A percentile compares a stretch with the other conserved stretches of the same genome.
Evolutionary conservation across 2,113 vertebrate species (phyloP).

Genomic region (Riparia riparia): DNA sequence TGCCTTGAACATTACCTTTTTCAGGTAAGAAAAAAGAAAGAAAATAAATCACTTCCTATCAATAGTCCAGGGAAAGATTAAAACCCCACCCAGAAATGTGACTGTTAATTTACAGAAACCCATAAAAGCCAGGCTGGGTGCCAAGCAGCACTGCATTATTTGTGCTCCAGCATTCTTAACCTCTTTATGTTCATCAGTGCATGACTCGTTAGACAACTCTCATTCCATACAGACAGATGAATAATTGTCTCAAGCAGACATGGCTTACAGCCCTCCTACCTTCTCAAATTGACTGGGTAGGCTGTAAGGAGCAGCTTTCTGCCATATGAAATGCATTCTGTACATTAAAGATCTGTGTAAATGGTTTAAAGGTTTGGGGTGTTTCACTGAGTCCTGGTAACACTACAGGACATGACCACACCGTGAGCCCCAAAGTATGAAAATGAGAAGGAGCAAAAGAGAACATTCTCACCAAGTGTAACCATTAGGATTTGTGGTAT

Average conservation of each 20-base stretch:
- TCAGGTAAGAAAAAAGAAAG: slow-evolving; percentile 54
- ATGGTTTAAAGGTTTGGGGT: not conserved
- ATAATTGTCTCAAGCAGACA: slow-evolving; percentile 54
- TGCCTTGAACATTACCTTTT: slow-evolving; percentile 3
- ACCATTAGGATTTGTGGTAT: not conserved
- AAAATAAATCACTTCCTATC: slow-evolving; percentile 65
- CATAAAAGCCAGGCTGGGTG: slow-evolving; percentile 57
- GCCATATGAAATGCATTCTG: not conserved
- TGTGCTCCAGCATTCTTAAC: slow-evolving; percentile 49
- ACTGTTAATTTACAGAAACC: slow-evolving; percentile 63
- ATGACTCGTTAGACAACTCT: slow-evolving; percentile 59
- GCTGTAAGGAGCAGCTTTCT: not conserved
- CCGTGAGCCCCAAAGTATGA: not conserved
- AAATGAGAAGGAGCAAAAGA: not conserved
- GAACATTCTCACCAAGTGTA: not conserved
- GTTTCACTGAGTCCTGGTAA: not conserved
- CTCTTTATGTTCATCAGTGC: slow-evolving; percentile 60
- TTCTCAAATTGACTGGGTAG: not conserved
- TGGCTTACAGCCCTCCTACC: slow-evolving; percentile 6
- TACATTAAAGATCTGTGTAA: not conserved
- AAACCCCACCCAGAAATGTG: slow-evolving; percentile 64
- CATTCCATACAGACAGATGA: slow-evolving; percentile 53
- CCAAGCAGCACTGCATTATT: slow-evolving; percentile 61
- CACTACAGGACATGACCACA: not conserved
- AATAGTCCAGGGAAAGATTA: slow-evolving; percentile 42